Percentiles rank a stretch among this genome's conserved stretches.
phyloP scores from a whole-genome alignment of 92 coral and sea anemone species.

The Pocillopora meandrina region DNA sequence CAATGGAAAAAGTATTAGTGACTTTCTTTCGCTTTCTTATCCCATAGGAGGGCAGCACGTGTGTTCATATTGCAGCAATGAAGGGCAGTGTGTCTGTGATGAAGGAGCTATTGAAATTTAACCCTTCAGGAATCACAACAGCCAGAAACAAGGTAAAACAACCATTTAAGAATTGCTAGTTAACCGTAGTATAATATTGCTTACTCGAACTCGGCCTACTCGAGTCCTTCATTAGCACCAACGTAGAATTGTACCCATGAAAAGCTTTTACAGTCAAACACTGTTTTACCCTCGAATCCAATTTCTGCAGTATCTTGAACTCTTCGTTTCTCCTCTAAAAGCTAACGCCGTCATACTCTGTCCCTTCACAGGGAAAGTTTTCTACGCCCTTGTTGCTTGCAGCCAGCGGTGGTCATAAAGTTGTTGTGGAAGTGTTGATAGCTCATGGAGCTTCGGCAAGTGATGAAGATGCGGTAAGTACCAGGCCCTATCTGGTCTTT shows the following conservation, averaged over 20 bases:
- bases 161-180: not conserved
- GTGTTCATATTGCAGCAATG: slow-evolving; percentile 97
- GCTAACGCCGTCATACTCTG: too few species aligned
- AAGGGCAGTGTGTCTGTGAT: slow-evolving; percentile 96
- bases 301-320: too few species aligned
- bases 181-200: not conserved
- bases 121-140: slow-evolving; percentile 72
- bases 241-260: not conserved
- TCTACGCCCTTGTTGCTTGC: slow-evolving; percentile 98
- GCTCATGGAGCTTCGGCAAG: slow-evolving; percentile 90
- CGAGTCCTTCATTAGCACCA: too few species aligned
- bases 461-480: slow-evolving; percentile 91
- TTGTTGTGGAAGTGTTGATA: slow-evolving; percentile 91
- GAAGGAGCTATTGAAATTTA: slow-evolving; percentile 79
- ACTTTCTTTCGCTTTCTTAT: not conserved
- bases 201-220: not conserved
- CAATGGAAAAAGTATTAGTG: not conserved
- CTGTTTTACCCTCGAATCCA: too few species aligned
- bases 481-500: not conserved
- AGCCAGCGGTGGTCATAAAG: slow-evolving; percentile 98
- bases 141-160: slow-evolving; percentile 76
- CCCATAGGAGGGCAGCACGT: slow-evolving; percentile 91
- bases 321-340: too few species aligned
- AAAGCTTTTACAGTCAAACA: too few species aligned
- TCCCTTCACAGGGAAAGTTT: slow-evolving; percentile 74